These are phyloP conservation scores for Lepidurus packardi DNA, from an alignment of 1,140 invertebrate genomes.

Conservation along the genomic window DNA sequence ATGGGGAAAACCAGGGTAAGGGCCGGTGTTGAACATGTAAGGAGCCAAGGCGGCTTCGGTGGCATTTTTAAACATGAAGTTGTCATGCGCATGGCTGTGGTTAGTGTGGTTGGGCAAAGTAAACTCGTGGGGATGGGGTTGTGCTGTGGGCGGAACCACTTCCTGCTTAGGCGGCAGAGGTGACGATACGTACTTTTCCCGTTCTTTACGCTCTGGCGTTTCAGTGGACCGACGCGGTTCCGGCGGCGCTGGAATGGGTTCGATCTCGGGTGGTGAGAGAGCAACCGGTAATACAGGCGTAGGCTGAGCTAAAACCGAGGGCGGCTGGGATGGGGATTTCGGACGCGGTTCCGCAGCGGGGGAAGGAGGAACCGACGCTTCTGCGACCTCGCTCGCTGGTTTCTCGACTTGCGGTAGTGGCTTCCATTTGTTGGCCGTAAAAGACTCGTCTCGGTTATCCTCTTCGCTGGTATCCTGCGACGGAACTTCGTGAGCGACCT, in stretches of 20 bases:
- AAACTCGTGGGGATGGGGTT: background rate
- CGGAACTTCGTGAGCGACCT: background rate
- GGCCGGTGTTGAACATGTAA: constrained; percentile 26
- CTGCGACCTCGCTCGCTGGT: background rate
- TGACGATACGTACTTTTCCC: background rate
- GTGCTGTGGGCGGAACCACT: background rate
- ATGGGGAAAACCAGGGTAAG: background rate
- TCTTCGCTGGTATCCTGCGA: background rate
- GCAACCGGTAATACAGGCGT: too few relatives aligned
- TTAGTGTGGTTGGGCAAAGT: background rate
- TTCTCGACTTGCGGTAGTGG: background rate
- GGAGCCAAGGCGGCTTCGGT: constrained; percentile 16
- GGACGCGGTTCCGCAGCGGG: too few relatives aligned
- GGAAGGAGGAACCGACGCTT: too few relatives aligned
- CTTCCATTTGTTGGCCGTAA: background rate
- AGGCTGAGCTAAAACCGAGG: too few relatives aligned
- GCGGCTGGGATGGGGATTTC: too few relatives aligned
- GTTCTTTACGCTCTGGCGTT: background rate
- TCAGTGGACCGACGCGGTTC: too few relatives aligned
- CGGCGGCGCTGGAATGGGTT: too few relatives aligned
- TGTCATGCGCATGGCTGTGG: background rate
- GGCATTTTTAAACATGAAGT: background rate
- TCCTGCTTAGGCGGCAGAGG: background rate
- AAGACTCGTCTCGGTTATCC: background rate
- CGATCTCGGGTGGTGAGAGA: too few relatives aligned